Evolutionary conservation across 2,797 vertebrate genomes (phyloP), one percentile per base, ranked within the genome.

Genomic region (Sorex maritimensis): DNA sequence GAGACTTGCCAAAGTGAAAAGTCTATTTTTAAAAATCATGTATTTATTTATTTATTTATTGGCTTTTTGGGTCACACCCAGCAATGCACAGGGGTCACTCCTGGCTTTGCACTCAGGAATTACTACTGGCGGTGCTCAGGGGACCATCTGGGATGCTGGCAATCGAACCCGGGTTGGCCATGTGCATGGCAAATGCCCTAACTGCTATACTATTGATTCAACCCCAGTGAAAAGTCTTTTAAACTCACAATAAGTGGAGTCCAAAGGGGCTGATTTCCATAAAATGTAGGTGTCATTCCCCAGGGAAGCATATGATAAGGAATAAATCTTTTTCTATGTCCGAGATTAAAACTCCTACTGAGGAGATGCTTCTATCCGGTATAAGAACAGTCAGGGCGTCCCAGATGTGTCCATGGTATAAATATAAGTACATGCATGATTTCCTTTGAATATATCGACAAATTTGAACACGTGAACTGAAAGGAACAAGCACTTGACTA

Each of bases 161-260:
- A 34, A 34, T 34, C 34, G 34, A 34, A 34, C 34, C 34, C 34
- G 34, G 34, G 34, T 34, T 34, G 34, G 34, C 34, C 34, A 34
- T 2, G 34, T 34, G 1, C 34, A 34, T 34, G 34, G 34, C 34
- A 34, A 34, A 34, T 34, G 34, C 34, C 34, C 34, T 2, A 34
- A 34, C 1, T 34, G 34, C 34, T 34, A 2, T 34, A 34, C 34
- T 34, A 34, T 34, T 2, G 34, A 1, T 34, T 34, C 34, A 34
- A 2, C 34, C 34, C 34, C 34, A 86, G 21, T 58, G 11, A 69
- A 74, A 80, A 30, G 23, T 74, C 34, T 24, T 88, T 92, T 79
- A 86, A 79, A 28, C 23, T 52, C 71, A 74, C 52, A 85, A 87
- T 46, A 88, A 74, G 88, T 86, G 17, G 34, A 75, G 88, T n/a